Conservation (phyloP, 2,797 vertebrate genomes). For the Hipposideros larvatus region DNA sequence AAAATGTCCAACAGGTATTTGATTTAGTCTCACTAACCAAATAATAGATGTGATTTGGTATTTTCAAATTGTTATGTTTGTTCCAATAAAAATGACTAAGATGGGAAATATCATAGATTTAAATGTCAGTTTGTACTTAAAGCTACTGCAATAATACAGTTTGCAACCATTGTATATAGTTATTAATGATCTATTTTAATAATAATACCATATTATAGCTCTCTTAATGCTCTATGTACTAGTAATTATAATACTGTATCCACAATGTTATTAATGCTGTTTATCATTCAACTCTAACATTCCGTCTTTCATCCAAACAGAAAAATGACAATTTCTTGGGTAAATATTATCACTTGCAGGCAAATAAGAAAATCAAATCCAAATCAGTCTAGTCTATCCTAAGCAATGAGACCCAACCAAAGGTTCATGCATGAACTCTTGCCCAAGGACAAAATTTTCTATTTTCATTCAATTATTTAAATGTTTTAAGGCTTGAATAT, state of each 20-base stretch:
- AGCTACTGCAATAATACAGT: conserved; percentile 66
- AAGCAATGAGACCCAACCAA: neutral
- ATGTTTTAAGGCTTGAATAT: conserved; percentile 23
- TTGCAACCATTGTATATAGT: conserved; percentile 22
- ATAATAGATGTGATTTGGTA: neutral
- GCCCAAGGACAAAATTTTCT: conserved; percentile 39
- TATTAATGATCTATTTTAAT: neutral
- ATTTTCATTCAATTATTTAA: conserved; percentile 59
- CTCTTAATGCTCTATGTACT: neutral
- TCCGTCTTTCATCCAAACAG: conserved; percentile 35
- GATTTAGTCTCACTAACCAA: neutral
- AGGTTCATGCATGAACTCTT: neutral
- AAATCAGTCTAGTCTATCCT: neutral
- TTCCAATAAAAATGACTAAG: conserved; percentile 85
- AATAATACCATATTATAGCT: neutral
- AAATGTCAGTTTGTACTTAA: conserved; percentile 82
- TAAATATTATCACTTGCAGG: conserved; percentile 53
- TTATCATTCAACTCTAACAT: conserved; percentile 33
- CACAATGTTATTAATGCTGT: neutral
- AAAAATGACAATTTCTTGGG: conserved; percentile 64
- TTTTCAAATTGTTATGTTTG: conserved; percentile 84
- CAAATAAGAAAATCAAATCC: conserved; percentile 66
- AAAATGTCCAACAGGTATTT: conserved; percentile 61
- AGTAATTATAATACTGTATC: neutral
- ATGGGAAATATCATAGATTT: conserved; percentile 81